Evolutionary conservation across 1,140 invertebrate genomes (phyloP).

Genomic region (Drosophila ambigua): DNA sequence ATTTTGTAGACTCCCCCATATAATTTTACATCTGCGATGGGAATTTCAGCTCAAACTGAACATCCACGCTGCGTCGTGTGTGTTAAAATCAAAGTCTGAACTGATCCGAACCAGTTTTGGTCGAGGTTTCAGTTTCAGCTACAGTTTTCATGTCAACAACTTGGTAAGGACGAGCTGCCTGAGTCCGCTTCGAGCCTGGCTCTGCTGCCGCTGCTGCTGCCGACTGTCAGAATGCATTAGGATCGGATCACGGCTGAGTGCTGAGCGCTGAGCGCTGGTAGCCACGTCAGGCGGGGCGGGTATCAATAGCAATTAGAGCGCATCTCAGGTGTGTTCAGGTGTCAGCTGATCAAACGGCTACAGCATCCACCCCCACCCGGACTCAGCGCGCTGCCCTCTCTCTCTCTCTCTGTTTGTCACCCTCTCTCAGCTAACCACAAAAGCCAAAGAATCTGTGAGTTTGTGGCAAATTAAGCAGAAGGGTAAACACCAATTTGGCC

Average conservation of each 20-base stretch:
- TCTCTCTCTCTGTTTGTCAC: neutral
- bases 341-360: slow-evolving; percentile 66
- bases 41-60: slow-evolving; percentile 58
- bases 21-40: slow-evolving; percentile 69
- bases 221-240: slow-evolving; percentile 74
- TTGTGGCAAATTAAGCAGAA: slow-evolving; percentile 51
- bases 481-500: slow-evolving; percentile 38
- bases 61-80: slow-evolving; percentile 56
- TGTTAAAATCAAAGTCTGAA: slow-evolving; percentile 70
- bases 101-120: slow-evolving; percentile 48
- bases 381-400: neutral
- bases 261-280: slow-evolving; percentile 27
- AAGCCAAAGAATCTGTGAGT: slow-evolving; percentile 23
- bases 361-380: neutral
- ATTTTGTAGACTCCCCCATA: slow-evolving; percentile 24
- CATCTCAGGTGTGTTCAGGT: slow-evolving; percentile 65
- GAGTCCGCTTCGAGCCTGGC: slow-evolving; percentile 30
- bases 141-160: slow-evolving; percentile 71
- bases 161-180: slow-evolving; percentile 55
- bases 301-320: slow-evolving; percentile 44
- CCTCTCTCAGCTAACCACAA: slow-evolving; percentile 48
- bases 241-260: slow-evolving; percentile 15
- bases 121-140: slow-evolving; percentile 29
- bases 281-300: slow-evolving; percentile 20
- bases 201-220: slow-evolving; percentile 72